These are phyloP conservation scores for Gambusia yucatana DNA, from an alignment of 2,797 vertebrate species.

Conservation along the genomic window DNA sequence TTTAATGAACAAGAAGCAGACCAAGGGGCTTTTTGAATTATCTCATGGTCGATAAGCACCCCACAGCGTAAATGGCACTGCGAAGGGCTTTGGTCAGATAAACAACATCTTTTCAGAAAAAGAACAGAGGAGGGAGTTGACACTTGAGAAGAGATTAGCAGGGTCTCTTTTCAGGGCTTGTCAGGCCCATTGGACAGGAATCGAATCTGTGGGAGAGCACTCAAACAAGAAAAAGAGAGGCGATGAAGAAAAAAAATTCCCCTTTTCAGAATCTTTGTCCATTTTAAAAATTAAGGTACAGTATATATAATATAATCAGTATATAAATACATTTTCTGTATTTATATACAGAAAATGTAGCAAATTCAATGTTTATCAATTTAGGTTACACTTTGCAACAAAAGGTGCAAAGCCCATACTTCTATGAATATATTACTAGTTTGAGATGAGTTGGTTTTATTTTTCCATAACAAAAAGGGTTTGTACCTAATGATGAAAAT, in stretches of 20 bases:
- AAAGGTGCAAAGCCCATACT: neutral
- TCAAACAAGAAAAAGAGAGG: constrained; percentile 35
- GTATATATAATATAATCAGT: too few species aligned
- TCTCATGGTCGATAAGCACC: constrained; percentile 77
- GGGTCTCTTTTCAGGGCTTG: constrained; percentile 69
- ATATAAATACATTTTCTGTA: neutral
- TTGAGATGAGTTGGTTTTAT: neutral
- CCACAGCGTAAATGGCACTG: constrained; percentile 67
- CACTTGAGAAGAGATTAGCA: constrained; percentile 74
- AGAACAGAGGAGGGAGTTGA: constrained; percentile 74
- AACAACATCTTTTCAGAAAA: constrained; percentile 73
- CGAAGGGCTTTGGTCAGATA: constrained; percentile 75
- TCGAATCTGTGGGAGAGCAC: constrained; percentile 54
- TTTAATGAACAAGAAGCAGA: constrained; percentile 78
- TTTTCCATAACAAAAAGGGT: neutral
- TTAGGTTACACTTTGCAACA: neutral
- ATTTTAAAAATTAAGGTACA: constrained; percentile 16
- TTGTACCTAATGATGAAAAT: neutral
- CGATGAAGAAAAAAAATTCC: constrained; percentile 17
- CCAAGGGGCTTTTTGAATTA: constrained; percentile 75
- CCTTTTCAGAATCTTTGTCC: constrained; percentile 23
- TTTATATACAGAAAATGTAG: neutral
- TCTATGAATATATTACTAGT: too few species aligned
- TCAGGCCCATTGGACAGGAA: constrained; percentile 64
- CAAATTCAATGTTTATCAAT: neutral